Percentiles rank a stretch among this genome's conserved stretches.
Evolutionary conservation across 2,113 vertebrate genomes (phyloP).

Genomic region (Prunella fulvescens): DNA sequence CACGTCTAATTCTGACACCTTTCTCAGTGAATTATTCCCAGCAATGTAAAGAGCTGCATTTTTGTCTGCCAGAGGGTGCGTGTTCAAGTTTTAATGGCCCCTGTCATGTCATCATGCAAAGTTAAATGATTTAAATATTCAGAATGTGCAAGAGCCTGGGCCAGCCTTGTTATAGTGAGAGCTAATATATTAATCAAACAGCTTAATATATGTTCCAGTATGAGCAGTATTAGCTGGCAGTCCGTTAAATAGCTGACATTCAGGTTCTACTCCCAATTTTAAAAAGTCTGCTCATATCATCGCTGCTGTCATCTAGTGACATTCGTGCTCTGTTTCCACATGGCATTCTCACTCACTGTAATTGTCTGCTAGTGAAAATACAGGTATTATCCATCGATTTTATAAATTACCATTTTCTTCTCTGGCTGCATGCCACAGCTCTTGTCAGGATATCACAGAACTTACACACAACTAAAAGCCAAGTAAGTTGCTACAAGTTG

Average conservation of each 20-base stretch:
- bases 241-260: constrained; percentile 25
- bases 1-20: background rate
- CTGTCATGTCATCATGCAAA: constrained; percentile 26
- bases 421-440: background rate
- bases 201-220: constrained; percentile 20
- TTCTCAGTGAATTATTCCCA: background rate
- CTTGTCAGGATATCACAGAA: background rate
- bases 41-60: background rate
- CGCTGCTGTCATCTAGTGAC: background rate
- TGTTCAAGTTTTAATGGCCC: constrained; percentile 18
- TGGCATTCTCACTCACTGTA: constrained; percentile 8
- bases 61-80: background rate
- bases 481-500: background rate
- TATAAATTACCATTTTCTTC: constrained; percentile 24
- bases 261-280: constrained; percentile 20
- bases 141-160: background rate
- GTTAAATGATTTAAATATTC: constrained; percentile 45
- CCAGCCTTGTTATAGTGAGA: constrained; percentile 21
- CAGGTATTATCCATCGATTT: background rate
- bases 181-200: constrained; percentile 47
- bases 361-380: constrained; percentile 38
- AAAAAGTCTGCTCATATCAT: background rate
- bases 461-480: background rate
- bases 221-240: constrained; percentile 3
- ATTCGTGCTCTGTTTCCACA: background rate